These are phyloP conservation scores for Tetranychus truncatus DNA, from an alignment of 2,888 invertebrate species.

Conservation along the genomic window DNA sequence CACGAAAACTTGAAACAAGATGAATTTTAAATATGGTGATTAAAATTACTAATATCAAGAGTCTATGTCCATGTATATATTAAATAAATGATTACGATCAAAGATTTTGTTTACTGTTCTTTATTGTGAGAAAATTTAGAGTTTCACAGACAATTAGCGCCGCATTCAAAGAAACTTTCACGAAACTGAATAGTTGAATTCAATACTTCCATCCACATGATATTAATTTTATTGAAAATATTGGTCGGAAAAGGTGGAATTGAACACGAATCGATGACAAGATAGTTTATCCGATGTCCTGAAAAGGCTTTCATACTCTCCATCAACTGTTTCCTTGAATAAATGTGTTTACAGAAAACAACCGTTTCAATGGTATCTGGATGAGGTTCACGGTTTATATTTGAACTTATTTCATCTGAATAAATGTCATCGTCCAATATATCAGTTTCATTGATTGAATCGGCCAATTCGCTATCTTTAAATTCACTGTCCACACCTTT, in stretches of 20 bases:
- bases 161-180: constrained; percentile 24
- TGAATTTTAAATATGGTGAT: no score
- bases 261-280: constrained; percentile 27
- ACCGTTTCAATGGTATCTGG: constrained; percentile 25
- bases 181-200: constrained; percentile 24
- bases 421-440: background rate
- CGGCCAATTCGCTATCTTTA: background rate
- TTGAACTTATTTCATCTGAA: background rate
- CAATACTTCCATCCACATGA: constrained; percentile 27
- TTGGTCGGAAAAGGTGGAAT: constrained; percentile 27
- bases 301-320: constrained; percentile 27
- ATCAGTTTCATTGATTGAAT: background rate
- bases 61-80: no score
- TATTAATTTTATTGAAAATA: constrained; percentile 25
- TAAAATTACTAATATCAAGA: no score
- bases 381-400: constrained; percentile 10
- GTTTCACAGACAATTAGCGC: background rate
- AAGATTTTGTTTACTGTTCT: no score
- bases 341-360: constrained; percentile 27
- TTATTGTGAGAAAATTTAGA: no score
- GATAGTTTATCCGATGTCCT: constrained; percentile 25
- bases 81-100: no score
- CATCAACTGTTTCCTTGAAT: constrained; percentile 24
- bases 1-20: constrained; percentile 41
- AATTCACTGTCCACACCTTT: constrained; percentile 9